Conservation (phyloP, 2,113 vertebrate genomes). For the Calidris pygmaea region DNA sequence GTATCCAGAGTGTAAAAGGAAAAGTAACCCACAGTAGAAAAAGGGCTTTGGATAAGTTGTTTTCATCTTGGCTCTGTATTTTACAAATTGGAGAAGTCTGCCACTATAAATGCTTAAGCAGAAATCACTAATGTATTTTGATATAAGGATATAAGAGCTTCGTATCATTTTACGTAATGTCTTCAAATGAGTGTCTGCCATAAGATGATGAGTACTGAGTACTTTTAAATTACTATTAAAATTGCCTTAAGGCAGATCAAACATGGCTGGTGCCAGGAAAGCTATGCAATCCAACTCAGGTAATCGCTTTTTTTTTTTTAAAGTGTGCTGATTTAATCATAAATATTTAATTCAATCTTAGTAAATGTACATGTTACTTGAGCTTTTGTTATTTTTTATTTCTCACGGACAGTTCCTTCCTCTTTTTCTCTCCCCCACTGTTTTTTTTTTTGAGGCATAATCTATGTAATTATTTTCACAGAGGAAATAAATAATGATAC, state of each 20-base stretch:
- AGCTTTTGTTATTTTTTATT: neutral
- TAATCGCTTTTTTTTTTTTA: neutral
- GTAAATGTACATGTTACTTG: neutral
- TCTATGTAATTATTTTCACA: neutral
- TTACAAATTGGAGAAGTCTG: conserved; percentile 19
- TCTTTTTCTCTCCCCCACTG: rapidly evolving
- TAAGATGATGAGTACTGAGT: conserved; percentile 42
- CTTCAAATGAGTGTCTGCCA: conserved; percentile 55
- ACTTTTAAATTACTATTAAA: conserved; percentile 61
- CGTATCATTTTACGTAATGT: conserved; percentile 47
- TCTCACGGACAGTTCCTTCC: neutral
- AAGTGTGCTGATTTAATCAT: neutral
- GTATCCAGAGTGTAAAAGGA: neutral
- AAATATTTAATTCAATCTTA: conserved; percentile 47
- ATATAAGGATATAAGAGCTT: conserved; percentile 37
- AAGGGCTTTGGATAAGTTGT: neutral
- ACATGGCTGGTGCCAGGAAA: conserved; percentile 10
- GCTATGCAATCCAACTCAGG: neutral
- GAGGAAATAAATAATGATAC: neutral
- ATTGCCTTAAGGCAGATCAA: conserved; percentile 30
- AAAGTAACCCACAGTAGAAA: neutral
- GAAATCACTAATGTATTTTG: conserved; percentile 46
- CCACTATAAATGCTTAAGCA: conserved; percentile 2
- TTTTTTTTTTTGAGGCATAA: neutral
- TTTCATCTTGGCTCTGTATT: neutral